Evolutionary conservation across 2,113 vertebrate genomes (phyloP), one percentile per base, ranked within the genome.

Genomic region (Oxyruncus cristatus): DNA sequence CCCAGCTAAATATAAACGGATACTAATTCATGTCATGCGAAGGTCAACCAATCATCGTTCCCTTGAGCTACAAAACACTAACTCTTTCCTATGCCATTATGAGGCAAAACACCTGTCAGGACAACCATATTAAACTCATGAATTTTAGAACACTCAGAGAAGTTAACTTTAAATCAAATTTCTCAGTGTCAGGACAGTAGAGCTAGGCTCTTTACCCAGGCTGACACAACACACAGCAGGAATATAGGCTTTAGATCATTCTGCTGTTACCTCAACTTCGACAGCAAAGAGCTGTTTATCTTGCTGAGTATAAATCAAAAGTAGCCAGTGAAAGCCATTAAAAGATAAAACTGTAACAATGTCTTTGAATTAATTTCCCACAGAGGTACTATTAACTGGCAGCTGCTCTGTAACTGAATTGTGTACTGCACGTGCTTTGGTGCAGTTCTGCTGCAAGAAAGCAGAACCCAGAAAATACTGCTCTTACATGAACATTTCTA

Each of bases 371-470:
- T 82, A 50, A 44, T 90, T 63, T 73, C 44, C 65, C 63, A 1
- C 11, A 39, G 11, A 30, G 27, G 59, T 61, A 49, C 11, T 30
- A 56, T 50, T 46, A 78, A 37, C 8, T 14, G 41, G 14, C 35
- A 82, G 71, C 41, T 74, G 66, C 50, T 82, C 44, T 82, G 33
- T 55, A 81, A 85, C 33, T 42, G 35, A 56, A 28, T 1, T 1
- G 49, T 24, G 28, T 12, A 55, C 19, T 50, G 14, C 39, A 50
- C 0, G 0, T 27, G 15, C 32, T 53, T 52, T 11, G 10, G 53
- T 41, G 62, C 26, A 83, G 37, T 19, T 88, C 44, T 85, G 26
- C 52, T 56, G 26, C 82, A 58, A 39, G 50, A 56, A 66, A 10
- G 18, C 27, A 83, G 59, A 37, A 88, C 27, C 27, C 30, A 84